phyloP scores from a whole-genome alignment of 53 echinoderm and acorn worm genomes.

The Arbacia lixula region DNA sequence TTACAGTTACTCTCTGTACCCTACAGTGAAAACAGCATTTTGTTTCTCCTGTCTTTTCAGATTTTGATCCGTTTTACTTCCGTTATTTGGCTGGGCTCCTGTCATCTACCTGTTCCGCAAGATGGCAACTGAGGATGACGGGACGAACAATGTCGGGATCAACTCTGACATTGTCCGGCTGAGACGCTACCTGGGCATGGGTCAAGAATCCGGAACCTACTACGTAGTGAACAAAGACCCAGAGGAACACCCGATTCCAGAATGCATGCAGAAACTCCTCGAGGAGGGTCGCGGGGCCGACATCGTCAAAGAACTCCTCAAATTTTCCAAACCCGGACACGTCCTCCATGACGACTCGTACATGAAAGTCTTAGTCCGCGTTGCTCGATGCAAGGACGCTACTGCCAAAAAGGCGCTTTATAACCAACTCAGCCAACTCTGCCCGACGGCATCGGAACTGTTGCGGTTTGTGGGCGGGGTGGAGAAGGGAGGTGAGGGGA shows the following conservation, averaged over 20 bases:
- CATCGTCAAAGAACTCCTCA: conserved; percentile 76
- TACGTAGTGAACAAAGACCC: conserved; percentile 71
- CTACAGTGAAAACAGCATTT: no score
- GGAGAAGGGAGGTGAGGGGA: conserved; percentile 71
- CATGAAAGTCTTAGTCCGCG: conserved; percentile 71
- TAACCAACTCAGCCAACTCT: conserved; percentile 73
- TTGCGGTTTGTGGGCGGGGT: conserved; percentile 83
- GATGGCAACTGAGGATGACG: conserved; percentile 30
- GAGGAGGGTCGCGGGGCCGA: conserved; percentile 69
- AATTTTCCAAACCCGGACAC: conserved; percentile 63
- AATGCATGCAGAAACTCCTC: conserved; percentile 73
- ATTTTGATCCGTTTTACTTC: no score
- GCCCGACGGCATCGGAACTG: conserved; percentile 78
- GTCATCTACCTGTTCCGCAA: not conserved
- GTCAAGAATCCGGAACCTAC: conserved; percentile 83
- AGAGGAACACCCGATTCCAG: conserved; percentile 38
- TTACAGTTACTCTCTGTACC: no score
- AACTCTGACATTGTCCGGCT: conserved; percentile 74
- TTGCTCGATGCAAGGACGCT: conserved; percentile 69
- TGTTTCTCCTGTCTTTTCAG: no score
- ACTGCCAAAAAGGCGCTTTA: conserved; percentile 74
- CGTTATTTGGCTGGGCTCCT: no score
- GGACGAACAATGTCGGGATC: conserved; percentile 35
- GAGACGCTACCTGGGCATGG: conserved; percentile 72
- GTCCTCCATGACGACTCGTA: conserved; percentile 62